phyloP scores from a whole-genome alignment of 2,888 invertebrate species.

The Busseola fusca region DNA sequence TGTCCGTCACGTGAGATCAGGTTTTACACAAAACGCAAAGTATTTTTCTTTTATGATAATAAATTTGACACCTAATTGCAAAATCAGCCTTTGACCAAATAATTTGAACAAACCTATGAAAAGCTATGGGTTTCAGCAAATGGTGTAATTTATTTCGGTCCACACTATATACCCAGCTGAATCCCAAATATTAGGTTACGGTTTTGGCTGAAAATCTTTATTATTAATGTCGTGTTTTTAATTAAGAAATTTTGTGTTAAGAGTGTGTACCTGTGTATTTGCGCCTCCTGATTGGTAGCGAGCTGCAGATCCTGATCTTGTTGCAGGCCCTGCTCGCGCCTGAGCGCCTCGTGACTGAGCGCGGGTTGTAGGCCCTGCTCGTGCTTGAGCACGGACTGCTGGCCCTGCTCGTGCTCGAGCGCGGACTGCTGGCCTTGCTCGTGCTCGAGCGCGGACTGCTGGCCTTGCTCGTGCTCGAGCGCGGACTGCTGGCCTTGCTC shows the following conservation, averaged over 20 bases:
- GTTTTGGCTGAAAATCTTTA: neutral
- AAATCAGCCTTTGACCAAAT: neutral
- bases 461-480: too few species aligned
- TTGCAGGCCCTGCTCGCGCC: too few species aligned
- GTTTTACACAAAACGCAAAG: neutral
- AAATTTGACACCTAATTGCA: neutral
- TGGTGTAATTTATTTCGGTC: neutral
- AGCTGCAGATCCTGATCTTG: too few species aligned
- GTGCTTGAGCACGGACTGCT: too few species aligned
- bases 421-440: too few species aligned
- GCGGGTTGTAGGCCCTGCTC: too few species aligned
- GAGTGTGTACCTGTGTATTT: conserved; percentile 3
- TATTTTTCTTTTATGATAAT: too few species aligned
- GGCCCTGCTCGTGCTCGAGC: too few species aligned
- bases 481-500: too few species aligned
- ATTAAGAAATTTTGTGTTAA: neutral
- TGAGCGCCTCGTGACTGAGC: too few species aligned
- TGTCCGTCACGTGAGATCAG: neutral
- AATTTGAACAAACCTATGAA: neutral
- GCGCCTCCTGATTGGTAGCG: neutral
- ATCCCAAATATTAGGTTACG: neutral
- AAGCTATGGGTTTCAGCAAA: neutral
- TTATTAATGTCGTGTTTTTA: neutral
- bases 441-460: too few species aligned
- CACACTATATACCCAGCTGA: too few species aligned